These are phyloP conservation scores for Diabrotica virgifera DNA, from an alignment of 1,140 invertebrate genomes.

Conservation along the genomic window DNA sequence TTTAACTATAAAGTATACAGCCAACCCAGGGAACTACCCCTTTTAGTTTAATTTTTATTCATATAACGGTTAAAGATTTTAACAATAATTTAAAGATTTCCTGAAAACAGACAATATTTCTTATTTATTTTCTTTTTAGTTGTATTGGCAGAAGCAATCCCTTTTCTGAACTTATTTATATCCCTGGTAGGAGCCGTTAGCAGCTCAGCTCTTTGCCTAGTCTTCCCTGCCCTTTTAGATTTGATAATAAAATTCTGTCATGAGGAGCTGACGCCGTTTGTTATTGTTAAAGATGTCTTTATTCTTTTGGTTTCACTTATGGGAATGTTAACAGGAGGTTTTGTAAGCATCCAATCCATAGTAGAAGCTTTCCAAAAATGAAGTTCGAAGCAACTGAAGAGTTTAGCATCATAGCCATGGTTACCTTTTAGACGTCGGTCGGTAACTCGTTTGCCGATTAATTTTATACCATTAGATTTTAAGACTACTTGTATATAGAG, in stretches of 20 bases:
- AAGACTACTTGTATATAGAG: no score
- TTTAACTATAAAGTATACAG: no score
- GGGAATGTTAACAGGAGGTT: slow-evolving; percentile 70
- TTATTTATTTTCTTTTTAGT: slow-evolving; percentile 67
- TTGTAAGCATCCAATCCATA: slow-evolving; percentile 65
- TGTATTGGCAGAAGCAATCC: slow-evolving; percentile 72
- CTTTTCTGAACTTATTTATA: slow-evolving; percentile 83
- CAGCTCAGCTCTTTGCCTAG: slow-evolving; percentile 78
- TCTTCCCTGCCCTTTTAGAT: slow-evolving; percentile 83
- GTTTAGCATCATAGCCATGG: no score
- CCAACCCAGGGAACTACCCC: no score
- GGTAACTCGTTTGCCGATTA: no score
- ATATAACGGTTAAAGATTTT: no score
- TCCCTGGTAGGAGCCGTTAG: slow-evolving; percentile 86
- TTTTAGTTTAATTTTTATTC: no score
- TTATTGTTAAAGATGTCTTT: slow-evolving; percentile 64
- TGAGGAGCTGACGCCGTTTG: slow-evolving; percentile 41
- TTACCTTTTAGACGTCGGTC: no score
- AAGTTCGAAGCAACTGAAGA: no score
- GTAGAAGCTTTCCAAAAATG: slow-evolving; percentile 44
- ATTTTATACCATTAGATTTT: no score
- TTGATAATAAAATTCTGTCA: slow-evolving; percentile 62
- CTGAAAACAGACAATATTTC: no score
- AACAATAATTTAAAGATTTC: no score
- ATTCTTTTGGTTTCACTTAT: slow-evolving; percentile 67